Percentiles rank a stretch among this genome's conserved stretches.
These are phyloP conservation scores for Rhorus exstirpatorius DNA, from an alignment of 2,888 invertebrate species.

Conservation along the genomic window DNA sequence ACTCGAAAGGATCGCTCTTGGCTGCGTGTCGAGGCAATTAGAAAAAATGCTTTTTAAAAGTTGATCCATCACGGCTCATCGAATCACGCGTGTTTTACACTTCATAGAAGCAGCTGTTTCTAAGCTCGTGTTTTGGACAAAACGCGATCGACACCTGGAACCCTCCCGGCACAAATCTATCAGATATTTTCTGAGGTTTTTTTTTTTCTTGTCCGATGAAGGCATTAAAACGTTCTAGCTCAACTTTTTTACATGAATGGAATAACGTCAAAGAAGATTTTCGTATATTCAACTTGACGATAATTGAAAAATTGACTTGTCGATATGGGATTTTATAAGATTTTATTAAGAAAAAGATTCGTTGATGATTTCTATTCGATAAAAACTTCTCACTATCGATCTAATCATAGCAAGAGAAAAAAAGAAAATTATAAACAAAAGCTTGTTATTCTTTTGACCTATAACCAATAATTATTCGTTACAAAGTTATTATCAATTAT, in stretches of 20 bases:
- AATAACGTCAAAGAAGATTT: too few species aligned
- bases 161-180: background rate
- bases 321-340: too few species aligned
- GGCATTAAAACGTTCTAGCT: background rate
- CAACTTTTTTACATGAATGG: background rate
- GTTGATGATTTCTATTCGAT: too few species aligned
- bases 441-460: too few species aligned
- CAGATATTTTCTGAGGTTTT: background rate
- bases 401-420: background rate
- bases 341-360: too few species aligned
- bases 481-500: too few species aligned
- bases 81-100: slow-evolving; percentile 73
- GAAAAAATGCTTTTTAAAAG: slow-evolving; percentile 84
- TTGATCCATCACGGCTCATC: slow-evolving; percentile 82
- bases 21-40: slow-evolving; percentile 78
- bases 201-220: too few species aligned
- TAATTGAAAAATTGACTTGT: too few species aligned
- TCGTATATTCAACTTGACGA: too few species aligned
- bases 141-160: slow-evolving; percentile 78
- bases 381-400: background rate
- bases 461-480: too few species aligned
- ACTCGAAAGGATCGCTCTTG: slow-evolving; percentile 26
- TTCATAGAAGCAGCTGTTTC: slow-evolving; percentile 76
- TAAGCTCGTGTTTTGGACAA: background rate
- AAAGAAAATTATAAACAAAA: too few species aligned